These are phyloP conservation scores for Ceratosolen solmsi DNA, from an alignment of 1,140 invertebrate genomes.

Conservation along the genomic window DNA sequence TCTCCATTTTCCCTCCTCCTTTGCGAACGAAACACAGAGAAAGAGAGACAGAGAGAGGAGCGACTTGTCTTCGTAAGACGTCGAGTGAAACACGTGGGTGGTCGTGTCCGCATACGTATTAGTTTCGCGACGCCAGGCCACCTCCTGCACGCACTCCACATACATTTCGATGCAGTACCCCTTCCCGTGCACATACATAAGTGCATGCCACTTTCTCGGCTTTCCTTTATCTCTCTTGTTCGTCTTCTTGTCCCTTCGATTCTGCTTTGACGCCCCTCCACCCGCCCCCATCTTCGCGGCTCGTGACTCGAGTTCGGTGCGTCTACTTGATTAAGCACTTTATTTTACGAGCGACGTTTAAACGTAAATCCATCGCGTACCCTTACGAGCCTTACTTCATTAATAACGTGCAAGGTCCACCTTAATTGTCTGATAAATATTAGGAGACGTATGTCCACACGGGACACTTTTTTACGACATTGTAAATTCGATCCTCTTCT, in stretches of 20 bases:
- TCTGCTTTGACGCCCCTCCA: background rate
- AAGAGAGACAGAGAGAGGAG: background rate
- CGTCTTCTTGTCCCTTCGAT: background rate
- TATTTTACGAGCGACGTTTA: constrained; percentile 35
- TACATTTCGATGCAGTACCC: background rate
- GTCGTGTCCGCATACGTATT: background rate
- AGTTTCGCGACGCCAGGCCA: background rate
- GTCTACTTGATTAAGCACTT: constrained; percentile 40
- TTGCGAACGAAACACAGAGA: background rate
- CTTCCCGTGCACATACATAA: background rate
- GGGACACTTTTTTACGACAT: background rate
- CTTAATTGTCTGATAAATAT: constrained; percentile 36
- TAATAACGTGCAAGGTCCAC: background rate
- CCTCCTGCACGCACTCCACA: background rate
- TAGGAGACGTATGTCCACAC: background rate
- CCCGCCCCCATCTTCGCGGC: background rate
- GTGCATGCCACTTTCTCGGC: background rate
- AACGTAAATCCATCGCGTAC: constrained; percentile 29
- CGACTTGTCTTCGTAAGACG: constrained; percentile 17
- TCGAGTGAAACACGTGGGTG: constrained; percentile 26
- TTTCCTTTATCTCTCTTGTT: constrained; percentile 23
- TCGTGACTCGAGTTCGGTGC: background rate
- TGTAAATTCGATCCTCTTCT: background rate
- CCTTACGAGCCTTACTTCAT: background rate
- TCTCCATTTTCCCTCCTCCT: background rate